phyloP scores from a whole-genome alignment of 2,888 invertebrate species.

The Abscondita cerata region DNA sequence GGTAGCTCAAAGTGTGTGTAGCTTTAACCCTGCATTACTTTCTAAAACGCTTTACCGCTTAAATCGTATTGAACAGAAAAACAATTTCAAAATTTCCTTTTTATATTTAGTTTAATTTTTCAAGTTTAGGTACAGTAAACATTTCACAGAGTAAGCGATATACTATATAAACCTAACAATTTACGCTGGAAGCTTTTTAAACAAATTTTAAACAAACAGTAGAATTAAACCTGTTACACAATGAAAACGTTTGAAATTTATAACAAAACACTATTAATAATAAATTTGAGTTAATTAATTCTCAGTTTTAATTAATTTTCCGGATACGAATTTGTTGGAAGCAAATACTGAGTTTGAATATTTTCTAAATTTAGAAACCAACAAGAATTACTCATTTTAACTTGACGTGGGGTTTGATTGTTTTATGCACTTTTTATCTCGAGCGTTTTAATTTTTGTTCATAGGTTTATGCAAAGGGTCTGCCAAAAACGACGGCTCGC shows the following conservation, averaged over 20 bases:
- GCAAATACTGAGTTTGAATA: slow-evolving; percentile 14
- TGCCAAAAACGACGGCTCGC: slow-evolving; percentile 70
- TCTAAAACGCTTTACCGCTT: too few species aligned
- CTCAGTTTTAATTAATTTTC: slow-evolving; percentile 47
- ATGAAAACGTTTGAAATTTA: slow-evolving; percentile 17
- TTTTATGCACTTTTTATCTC: slow-evolving; percentile 21
- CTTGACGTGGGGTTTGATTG: slow-evolving; percentile 3
- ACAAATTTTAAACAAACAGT: background rate
- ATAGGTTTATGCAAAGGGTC: slow-evolving; percentile 85
- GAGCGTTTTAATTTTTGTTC: slow-evolving; percentile 45
- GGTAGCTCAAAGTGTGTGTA: too few species aligned
- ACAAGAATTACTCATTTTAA: slow-evolving; percentile 20
- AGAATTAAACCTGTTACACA: slow-evolving; percentile 1
- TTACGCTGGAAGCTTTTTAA: background rate
- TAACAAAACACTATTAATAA: slow-evolving; percentile 26
- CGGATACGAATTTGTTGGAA: slow-evolving; percentile 16
- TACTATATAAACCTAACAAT: background rate
- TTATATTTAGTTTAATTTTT: background rate
- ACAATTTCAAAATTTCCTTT: background rate
- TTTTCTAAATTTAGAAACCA: slow-evolving; percentile 16
- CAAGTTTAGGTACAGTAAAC: background rate
- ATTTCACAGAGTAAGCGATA: too few species aligned
- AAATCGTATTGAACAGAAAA: background rate
- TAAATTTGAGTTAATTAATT: slow-evolving; percentile 47
- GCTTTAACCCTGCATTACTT: too few species aligned